Percentiles rank a stretch among this genome's conserved stretches.
phyloP scores from a whole-genome alignment of 2,888 invertebrate species.

The Scaptomyza flava region DNA sequence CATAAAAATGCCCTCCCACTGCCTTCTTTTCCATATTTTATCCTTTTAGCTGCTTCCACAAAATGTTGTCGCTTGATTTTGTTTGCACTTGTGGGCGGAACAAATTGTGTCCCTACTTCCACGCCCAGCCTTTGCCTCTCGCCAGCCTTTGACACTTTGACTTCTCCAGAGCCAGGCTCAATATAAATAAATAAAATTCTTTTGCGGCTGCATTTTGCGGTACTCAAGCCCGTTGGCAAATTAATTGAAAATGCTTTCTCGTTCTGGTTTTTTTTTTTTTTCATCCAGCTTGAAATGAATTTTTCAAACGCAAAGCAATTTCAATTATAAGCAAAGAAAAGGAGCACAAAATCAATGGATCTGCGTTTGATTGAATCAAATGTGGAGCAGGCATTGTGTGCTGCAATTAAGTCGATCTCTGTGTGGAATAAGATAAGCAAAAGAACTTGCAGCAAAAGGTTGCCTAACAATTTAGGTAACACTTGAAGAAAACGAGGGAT shows the following conservation, averaged over 20 bases:
- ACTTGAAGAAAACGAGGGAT: not conserved
- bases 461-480: constrained; percentile 20
- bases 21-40: not conserved
- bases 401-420: constrained; percentile 68
- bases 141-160: constrained; percentile 62
- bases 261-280: not conserved
- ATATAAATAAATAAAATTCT: constrained; percentile 71
- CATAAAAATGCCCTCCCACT: constrained; percentile 59
- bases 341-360: constrained; percentile 56
- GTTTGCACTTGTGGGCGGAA: constrained; percentile 28
- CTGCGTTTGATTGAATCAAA: constrained; percentile 73
- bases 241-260: constrained; percentile 69
- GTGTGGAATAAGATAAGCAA: constrained; percentile 49
- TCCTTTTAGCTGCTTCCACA: not conserved
- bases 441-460: constrained; percentile 15
- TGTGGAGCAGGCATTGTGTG: constrained; percentile 47
- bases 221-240: constrained; percentile 48
- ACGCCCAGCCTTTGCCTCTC: not conserved
- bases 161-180: constrained; percentile 21
- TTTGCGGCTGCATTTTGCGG: constrained; percentile 68
- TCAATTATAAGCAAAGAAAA: constrained; percentile 59
- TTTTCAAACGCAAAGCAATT: constrained; percentile 57
- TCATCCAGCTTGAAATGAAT: constrained; percentile 38
- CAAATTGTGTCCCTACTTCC: not conserved
- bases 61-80: constrained; percentile 54